A percentile compares a stretch with the other conserved stretches of the same genome.
Conservation (phyloP, 2,888 invertebrate genomes). For the Campoplex capitator region DNA sequence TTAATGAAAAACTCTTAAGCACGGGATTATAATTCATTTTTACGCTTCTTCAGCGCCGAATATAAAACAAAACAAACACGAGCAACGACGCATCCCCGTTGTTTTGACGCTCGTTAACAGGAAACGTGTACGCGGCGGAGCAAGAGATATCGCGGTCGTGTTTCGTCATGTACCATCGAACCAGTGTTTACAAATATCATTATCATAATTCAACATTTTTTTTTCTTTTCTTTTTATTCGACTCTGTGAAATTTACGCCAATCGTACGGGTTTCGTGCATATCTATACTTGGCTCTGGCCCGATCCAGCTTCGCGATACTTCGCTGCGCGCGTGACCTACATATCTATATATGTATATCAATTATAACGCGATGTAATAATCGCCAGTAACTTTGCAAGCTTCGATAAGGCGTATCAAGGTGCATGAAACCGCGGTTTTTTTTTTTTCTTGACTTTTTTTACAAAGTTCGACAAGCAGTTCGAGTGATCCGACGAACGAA, state of each 20-base stretch:
- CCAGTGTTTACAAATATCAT: not conserved
- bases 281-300: not conserved
- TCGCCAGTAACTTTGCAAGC: not conserved
- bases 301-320: not conserved
- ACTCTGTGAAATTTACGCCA: not conserved
- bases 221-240: not conserved
- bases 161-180: not conserved
- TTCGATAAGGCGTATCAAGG: not conserved
- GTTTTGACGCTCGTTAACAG: slow-evolving; percentile 9
- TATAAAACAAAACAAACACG: not conserved
- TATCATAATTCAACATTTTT: not conserved
- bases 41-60: not conserved
- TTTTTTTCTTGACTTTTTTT: too few species aligned
- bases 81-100: not conserved
- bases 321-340: not conserved
- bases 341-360: not conserved
- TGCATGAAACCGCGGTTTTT: not conserved
- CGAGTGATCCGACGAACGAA: too few species aligned
- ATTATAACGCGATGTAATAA: not conserved
- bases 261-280: not conserved
- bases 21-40: not conserved
- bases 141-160: not conserved
- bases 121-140: not conserved
- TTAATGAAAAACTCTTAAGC: not conserved
- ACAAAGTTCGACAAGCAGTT: not conserved